These are phyloP conservation scores for Mormyrus iriodes DNA, from an alignment of 2,113 vertebrate genomes.

Conservation along the genomic window DNA sequence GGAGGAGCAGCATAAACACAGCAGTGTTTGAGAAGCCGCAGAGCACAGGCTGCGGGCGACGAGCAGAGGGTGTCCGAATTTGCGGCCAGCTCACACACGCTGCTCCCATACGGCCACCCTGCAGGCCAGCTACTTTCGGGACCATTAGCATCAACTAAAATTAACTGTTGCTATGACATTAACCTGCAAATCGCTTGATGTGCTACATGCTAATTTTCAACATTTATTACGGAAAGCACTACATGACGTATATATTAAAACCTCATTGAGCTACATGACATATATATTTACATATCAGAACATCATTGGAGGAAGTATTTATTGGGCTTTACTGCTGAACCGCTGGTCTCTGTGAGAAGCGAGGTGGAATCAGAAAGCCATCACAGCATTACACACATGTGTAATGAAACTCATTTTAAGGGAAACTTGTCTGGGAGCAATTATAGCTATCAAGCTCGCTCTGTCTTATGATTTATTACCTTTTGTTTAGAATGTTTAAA, in stretches of 20 bases:
- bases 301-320: background rate
- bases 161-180: background rate
- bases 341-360: background rate
- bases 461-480: slow-evolving; percentile 62
- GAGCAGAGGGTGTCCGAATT: background rate
- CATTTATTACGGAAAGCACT: background rate
- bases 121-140: background rate
- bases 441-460: slow-evolving; percentile 53
- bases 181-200: background rate
- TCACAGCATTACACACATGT: background rate
- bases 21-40: background rate
- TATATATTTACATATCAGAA: background rate
- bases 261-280: background rate
- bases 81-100: background rate
- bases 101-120: background rate
- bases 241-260: background rate
- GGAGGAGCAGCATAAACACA: background rate
- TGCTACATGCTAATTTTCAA: background rate
- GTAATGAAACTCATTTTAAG: slow-evolving; percentile 12
- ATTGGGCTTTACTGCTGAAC: background rate
- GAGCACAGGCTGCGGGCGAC: background rate
- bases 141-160: background rate
- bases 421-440: slow-evolving; percentile 56
- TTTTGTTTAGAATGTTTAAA: slow-evolving; percentile 72
- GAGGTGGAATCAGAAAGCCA: background rate